Evolutionary conservation across 2,797 vertebrate species (phyloP), one percentile per base, ranked within the genome.

Genomic region (Bufotes viridis): DNA sequence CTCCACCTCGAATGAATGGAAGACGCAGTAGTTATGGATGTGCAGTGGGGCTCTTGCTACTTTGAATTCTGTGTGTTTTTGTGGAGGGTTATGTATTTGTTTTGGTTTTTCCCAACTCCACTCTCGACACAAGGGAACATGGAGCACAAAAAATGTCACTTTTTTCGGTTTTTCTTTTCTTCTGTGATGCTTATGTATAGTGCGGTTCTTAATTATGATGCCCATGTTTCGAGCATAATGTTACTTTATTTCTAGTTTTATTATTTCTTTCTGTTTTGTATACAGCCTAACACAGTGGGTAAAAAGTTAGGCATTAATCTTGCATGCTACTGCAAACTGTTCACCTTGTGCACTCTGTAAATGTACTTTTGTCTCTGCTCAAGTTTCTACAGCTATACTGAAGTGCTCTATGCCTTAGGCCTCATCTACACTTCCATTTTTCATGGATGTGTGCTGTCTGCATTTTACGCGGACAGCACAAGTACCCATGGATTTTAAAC

Each of bases 1-100:
- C 69, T 65, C 79, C 57, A 61, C n/a, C 42, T 72, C 72, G 69
- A 58, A 51, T 78, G 72, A 76, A 78, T 89, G 55, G 53, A 75
- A 53, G 20, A 58, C 29, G n/a, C 60, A 53, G 57, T 84, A 53
- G n/a, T 15, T 86, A 63, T 61, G 61, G 80, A 86, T 82, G 61
- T 89, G 57, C 34, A 49, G 29, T 58, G 12, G 8, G 76, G 29
- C 79, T 74, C 65, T 26, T 24, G 22, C 53, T 63, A n/a, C 60
- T 49, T 34, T 75, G 14, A 51, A 42, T 34, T 80, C 53, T 7
- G 10, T 29, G 69, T 74, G 34, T 17, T 51, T 61, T 34, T 81
- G 58, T 42, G 34, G 60, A 20, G 24, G 26, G 0, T 60, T 18
- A 20, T 78, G 11, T 83, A 29, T 57, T 55, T 78, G 53, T 57